Evolutionary conservation across 1,140 invertebrate species (phyloP), one percentile per base, ranked within the genome.

Genomic region (Meteorus sp.): DNA sequence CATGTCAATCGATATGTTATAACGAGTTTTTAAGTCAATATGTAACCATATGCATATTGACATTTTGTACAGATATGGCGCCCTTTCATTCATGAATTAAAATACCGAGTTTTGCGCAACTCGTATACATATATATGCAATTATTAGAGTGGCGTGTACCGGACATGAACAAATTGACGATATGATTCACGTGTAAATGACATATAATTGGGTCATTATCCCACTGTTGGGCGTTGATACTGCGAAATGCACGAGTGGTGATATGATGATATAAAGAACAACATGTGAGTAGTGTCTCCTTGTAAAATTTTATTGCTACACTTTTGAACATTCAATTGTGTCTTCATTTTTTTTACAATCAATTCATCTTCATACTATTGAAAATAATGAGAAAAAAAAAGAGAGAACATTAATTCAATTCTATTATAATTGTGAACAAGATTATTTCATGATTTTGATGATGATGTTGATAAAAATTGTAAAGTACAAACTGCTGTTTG

Each of bases 121-220:
- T 33, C 27, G 47, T 50, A 27, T 33, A 17, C 20, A 20, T 29
- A n/a, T n/a, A n/a, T n/a, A n/a, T n/a, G n/a, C n/a, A 29, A 50
- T 50, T 50, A 50, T 50, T 50, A 50, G 47, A 50, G 33, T 50
- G 65, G 62, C 61, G 47, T 35, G 31, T 58, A 54, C 65, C 68
- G 67, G 68, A 73, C 60, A 69, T 64, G 67, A 62, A 66, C 61
- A 67, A 72, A 69, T 73, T 65, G 65, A 57, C 57, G 43, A 68
- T 63, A 64, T 72, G 73, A 76, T 53, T 74, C 69, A 67, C 60
- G 67, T 70, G 65, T 69, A 71, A 73, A 75, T 73, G 67, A 69
- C 66, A 74, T 65, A 63, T 69, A 72, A 75, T 73, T 73, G 67
- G 68, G 63, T 69, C 64, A 72, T 73, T 71, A 74, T 69, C 60